Evolutionary conservation across 2,113 vertebrate genomes (phyloP).

Genomic region (Prietella phreatophila): DNA sequence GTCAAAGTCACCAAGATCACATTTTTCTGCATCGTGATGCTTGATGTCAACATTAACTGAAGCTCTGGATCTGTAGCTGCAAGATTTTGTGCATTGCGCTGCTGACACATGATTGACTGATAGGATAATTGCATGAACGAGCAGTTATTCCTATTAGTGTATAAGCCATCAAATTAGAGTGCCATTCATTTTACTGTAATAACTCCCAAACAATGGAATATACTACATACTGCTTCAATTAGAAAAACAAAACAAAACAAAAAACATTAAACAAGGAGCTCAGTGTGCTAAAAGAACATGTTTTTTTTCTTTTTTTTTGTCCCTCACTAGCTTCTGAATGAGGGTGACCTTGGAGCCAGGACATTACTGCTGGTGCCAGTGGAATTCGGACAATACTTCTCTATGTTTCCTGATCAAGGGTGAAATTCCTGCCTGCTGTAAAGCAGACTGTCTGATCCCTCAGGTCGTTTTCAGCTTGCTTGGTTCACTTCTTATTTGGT

Average conservation of each 20-base stretch:
- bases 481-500: neutral
- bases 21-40: neutral
- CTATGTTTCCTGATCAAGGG: neutral
- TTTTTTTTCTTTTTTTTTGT: neutral
- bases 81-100: neutral
- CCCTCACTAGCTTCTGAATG: neutral
- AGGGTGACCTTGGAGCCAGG: neutral
- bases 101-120: constrained; percentile 7
- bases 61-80: neutral
- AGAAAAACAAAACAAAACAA: neutral
- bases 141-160: neutral
- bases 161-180: neutral
- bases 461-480: neutral
- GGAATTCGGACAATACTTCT: constrained; percentile 1
- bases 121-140: constrained; percentile 5
- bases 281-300: neutral
- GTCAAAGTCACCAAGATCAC: neutral
- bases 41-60: neutral
- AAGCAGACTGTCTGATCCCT: neutral
- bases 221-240: neutral
- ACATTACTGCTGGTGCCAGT: neutral
- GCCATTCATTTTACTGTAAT: neutral
- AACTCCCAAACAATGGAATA: neutral
- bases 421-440: neutral
- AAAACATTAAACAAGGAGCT: neutral